These are phyloP conservation scores for Sebastes iracundus DNA, from an alignment of 2,797 vertebrate genomes.

Conservation along the genomic window DNA sequence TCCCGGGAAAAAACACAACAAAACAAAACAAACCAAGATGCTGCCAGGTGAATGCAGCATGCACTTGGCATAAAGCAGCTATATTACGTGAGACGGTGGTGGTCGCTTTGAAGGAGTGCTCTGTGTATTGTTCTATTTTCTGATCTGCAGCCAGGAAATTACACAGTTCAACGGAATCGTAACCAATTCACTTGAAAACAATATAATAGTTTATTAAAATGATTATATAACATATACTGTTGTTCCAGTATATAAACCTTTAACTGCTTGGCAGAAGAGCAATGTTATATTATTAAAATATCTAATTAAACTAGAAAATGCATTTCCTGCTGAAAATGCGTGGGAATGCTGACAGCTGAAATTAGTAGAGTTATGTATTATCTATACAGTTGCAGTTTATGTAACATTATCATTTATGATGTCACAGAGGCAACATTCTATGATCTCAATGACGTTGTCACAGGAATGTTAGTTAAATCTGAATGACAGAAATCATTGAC, in stretches of 20 bases:
- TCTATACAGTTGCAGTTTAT: no score
- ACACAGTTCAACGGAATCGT: background rate
- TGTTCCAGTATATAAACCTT: background rate
- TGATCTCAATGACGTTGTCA: no score
- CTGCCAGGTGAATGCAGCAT: background rate
- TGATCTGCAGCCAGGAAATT: slow-evolving; percentile 10
- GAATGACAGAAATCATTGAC: no score
- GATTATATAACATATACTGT: background rate
- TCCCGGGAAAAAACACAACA: background rate
- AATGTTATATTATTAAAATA: background rate
- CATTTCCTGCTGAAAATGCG: no score
- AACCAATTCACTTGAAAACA: background rate
- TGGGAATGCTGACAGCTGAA: no score
- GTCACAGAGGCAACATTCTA: no score
- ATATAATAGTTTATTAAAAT: slow-evolving; percentile 3
- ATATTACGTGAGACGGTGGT: background rate
- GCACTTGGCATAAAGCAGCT: background rate
- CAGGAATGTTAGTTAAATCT: no score
- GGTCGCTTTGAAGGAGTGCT: background rate
- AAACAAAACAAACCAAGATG: background rate
- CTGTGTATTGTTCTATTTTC: background rate
- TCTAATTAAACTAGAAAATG: background rate
- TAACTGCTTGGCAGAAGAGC: background rate
- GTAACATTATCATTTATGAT: no score
- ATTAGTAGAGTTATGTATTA: no score